Base-by-base conservation (phyloP, 2,113 vertebrate species). In the Centropus unirufus region DNA sequence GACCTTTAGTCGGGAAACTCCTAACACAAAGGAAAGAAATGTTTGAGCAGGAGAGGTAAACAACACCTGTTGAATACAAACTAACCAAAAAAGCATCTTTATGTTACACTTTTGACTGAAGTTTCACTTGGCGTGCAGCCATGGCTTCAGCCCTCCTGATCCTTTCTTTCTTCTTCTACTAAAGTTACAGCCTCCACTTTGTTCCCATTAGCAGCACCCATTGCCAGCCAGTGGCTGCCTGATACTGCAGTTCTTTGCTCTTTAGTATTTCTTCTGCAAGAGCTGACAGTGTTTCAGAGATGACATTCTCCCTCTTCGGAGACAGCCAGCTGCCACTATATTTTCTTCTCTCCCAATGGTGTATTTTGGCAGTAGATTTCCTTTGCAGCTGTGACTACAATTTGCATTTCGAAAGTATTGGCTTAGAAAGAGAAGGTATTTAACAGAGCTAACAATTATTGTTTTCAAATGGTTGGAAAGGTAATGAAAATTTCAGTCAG, bases 321-420 rank as follows among this genome's bases (percentile, higher is more conserved):
- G 83, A 81, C 90, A 92, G 93, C 92, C 96, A 96, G 90, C 90
- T 97, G 95, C 82, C 94, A 88, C 90, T 97, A 22, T 88, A 90
- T 95, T 95, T 92, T 91, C 79, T 95, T 91, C 74, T 76, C 58
- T 93, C 96, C 80, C 94, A 73, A 5, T 87, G 84, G 86, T 93
- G 59, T 94, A 69, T 88, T 97, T 97, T 97, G 95, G 96, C 96
- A 95, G 79, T 89, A 95, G 64, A 68, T 96, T 91, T 94, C 84
- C 76, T 95, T 95, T 95, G 92, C 95, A 97, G 96, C 93, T 97
- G 95, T 92, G 94, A 90, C 85, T 95, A 79, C 62, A 92, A 87
- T 97, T 96, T 93, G 61, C 86, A 88, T 95, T 92, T 93, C 70
- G 70, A 95, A 81, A 81, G 14, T 80, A 84, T 75, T 88, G 83